A percentile compares a stretch with the other conserved stretches of the same genome.
These are phyloP conservation scores for Microcebus lehilahytsara DNA, from an alignment of 2,113 vertebrate species.

Conservation along the genomic window DNA sequence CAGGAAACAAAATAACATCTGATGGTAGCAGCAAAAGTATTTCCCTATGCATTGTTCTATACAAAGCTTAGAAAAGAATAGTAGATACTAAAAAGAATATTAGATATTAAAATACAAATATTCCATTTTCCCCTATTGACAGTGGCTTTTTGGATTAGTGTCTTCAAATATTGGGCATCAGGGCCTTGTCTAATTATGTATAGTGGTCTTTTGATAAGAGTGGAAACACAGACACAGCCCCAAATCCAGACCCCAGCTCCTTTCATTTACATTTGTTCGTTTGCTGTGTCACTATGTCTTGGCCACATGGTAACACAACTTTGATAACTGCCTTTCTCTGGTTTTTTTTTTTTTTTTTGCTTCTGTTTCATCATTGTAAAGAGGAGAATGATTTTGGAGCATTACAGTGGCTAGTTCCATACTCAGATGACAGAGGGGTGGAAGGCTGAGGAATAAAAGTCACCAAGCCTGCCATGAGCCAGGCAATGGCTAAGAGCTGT, in stretches of 20 bases:
- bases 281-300: not conserved
- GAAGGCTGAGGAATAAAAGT: not conserved
- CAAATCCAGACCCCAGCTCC: not conserved
- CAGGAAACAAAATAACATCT: slow-evolving; percentile 44
- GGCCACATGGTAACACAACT: not conserved
- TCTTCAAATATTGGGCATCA: not conserved
- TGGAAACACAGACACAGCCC: not conserved
- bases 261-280: not conserved
- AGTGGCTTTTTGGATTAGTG: not conserved
- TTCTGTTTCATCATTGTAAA: not conserved
- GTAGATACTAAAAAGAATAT: not conserved
- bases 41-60: not conserved
- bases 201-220: not conserved
- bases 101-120: not conserved
- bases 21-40: not conserved
- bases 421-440: not conserved
- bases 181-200: not conserved
- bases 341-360: not conserved
- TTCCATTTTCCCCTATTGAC: not conserved
- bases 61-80: not conserved
- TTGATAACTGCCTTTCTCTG: not conserved
- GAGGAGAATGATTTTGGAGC: not conserved
- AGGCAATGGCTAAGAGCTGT: not conserved
- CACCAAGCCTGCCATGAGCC: no score
- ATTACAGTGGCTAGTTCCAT: not conserved